A percentile compares a stretch with the other conserved stretches of the same genome.
Conservation (phyloP, 2,888 invertebrate genomes). For the Nomada hirtipes region DNA sequence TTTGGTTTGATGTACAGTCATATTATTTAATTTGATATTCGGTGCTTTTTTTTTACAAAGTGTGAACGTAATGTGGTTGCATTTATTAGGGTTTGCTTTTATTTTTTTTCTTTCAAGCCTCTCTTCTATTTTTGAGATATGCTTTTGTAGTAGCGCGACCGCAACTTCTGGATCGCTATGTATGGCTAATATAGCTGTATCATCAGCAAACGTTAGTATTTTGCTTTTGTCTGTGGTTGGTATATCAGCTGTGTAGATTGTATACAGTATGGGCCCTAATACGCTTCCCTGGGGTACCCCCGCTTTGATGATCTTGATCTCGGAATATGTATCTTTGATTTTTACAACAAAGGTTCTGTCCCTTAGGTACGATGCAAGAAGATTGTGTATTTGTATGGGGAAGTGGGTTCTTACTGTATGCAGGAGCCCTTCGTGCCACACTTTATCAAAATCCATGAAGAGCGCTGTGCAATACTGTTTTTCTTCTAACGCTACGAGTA, state of each 20-base stretch:
- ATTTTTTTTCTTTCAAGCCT: not conserved
- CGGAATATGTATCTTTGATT: constrained; percentile 6
- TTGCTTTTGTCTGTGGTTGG: not conserved
- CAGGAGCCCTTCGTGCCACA: not conserved
- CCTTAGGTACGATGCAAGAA: not conserved
- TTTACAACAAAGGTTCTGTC: not conserved
- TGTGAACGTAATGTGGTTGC: constrained; percentile 13
- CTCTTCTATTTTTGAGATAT: not conserved
- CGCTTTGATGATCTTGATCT: not conserved
- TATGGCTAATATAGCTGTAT: not conserved
- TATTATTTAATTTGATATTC: no score
- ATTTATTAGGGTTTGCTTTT: constrained; percentile 11
- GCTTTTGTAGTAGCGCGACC: not conserved
- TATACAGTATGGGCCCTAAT: constrained; percentile 1
- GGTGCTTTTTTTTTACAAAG: not conserved
- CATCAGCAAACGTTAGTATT: constrained; percentile 2
- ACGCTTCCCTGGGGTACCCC: constrained; percentile 2
- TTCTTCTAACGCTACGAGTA: not conserved
- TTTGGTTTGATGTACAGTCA: no score
- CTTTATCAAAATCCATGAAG: not conserved
- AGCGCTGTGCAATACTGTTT: not conserved
- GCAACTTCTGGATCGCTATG: not conserved
- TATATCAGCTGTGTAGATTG: not conserved
- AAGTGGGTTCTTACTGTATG: constrained; percentile 4
- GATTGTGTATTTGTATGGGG: not conserved